Conservation (phyloP, 1,140 invertebrate species). For the Caerostris extrusa region DNA sequence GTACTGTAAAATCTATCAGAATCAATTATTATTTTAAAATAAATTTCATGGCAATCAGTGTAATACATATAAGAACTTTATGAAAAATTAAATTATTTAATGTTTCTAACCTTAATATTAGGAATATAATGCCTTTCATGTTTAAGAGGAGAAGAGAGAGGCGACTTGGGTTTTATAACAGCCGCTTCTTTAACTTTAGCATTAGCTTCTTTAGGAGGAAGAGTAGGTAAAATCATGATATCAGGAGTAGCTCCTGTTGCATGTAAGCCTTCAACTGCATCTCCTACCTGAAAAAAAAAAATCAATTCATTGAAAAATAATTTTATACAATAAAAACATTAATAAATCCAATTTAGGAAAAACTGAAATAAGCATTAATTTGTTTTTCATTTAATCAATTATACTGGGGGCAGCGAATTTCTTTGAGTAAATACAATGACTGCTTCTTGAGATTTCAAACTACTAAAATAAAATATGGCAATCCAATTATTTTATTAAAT, state of each 20-base stretch:
- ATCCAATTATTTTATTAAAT: no score
- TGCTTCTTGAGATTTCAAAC: no score
- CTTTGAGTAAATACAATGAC: no score
- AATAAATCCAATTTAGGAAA: neutral
- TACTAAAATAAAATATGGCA: no score
- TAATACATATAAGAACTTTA: neutral
- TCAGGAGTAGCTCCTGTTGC: constrained; percentile 72
- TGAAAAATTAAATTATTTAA: neutral
- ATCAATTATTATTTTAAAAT: no score
- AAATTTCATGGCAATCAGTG: no score
- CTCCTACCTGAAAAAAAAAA: constrained; percentile 19
- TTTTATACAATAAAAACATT: no score
- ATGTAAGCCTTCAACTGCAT: constrained; percentile 38
- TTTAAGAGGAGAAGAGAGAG: constrained; percentile 63
- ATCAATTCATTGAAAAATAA: neutral
- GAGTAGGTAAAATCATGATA: constrained; percentile 70
- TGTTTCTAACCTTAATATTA: constrained; percentile 39
- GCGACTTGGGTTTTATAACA: constrained; percentile 75
- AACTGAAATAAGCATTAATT: neutral
- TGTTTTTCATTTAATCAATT: neutral
- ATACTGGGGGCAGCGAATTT: no score
- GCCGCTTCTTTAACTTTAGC: constrained; percentile 77
- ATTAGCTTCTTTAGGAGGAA: constrained; percentile 26
- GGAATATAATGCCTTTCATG: constrained; percentile 76
- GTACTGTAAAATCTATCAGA: no score